Evolutionary conservation across 1,140 invertebrate genomes (phyloP), one percentile per base, ranked within the genome.

Genomic region (Aphelenchoides avenae): DNA sequence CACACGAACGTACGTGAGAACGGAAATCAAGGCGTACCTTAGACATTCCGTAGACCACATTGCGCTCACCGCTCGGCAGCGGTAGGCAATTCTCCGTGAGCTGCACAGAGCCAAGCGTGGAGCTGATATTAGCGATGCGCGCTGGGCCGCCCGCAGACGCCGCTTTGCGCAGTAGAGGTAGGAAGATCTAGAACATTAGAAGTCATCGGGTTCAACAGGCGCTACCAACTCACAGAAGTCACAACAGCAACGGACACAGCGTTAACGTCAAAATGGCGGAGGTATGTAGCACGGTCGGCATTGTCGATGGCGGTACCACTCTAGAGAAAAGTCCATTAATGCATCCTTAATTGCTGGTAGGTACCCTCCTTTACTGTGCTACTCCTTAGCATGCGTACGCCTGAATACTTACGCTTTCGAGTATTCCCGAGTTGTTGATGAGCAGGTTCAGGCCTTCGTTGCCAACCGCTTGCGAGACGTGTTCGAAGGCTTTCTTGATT

Each of bases 401-500:
- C 18, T 27, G 18, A 18, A 26, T 40, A 18, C 31, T 40, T 5
- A 22, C 18, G 27, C 44, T 20, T 26, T 40, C 37, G 33, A n/a
- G 18, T 20, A 53, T 26, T n/a, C 48, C 53, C 5, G 53, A 43
- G 26, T 56, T 56, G 30, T 56, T 56, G 27, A 56, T 53, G 20
- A 56, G n/a, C 2, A 24, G 27, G n/a, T 56, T 34, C 24, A 56
- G 52, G 7, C 53, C 53, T 18, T n/a, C 48, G 3, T 56, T 31
- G 13, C 31, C 30, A 13, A 13, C 9, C 4, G 26, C 30, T 11
- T 54, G 30, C 3, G 27, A 53, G 2, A n/a, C 7, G 2, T 24
- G 18, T 15, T 54, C 41, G 3, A 24, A 11, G 6, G 46, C 31
- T 20, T 26, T 22, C 24, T 49, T 22, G 31, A 52, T n/a, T 13